phyloP scores from a whole-genome alignment of 2,113 vertebrate genomes.

The Zingel zingel region DNA sequence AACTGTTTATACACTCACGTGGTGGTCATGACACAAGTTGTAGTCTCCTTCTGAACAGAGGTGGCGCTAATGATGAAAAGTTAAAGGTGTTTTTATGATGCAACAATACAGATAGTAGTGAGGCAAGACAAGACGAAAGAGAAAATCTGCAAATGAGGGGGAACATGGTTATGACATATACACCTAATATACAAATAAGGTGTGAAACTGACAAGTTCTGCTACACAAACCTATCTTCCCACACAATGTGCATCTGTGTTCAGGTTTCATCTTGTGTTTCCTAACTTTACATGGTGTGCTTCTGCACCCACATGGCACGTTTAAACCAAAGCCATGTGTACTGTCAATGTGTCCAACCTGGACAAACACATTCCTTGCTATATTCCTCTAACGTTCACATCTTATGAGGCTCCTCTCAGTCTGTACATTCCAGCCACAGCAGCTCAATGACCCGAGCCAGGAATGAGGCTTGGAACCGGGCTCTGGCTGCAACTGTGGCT shows the following conservation, averaged over 20 bases:
- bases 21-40: too few relatives aligned
- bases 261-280: not conserved
- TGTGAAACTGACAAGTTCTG: not conserved
- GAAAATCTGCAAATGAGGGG: constrained; percentile 22
- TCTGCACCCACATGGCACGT: constrained; percentile 15
- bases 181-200: not conserved
- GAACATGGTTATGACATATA: not conserved
- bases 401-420: constrained; percentile 72
- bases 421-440: constrained; percentile 68
- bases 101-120: not conserved
- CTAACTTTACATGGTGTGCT: not conserved
- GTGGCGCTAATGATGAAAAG: not conserved
- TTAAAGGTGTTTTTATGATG: not conserved
- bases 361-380: not conserved
- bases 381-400: constrained; percentile 22
- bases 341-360: constrained; percentile 22
- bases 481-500: constrained; percentile 48
- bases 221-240: not conserved
- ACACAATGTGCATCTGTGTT: constrained; percentile 8
- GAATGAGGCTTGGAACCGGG: constrained; percentile 62
- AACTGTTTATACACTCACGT: too few relatives aligned
- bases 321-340: constrained; percentile 12
- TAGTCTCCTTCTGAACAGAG: too few relatives aligned
- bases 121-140: not conserved
- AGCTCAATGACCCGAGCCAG: constrained; percentile 60